Evolutionary conservation across 2,113 vertebrate genomes (phyloP).

Genomic region (Caretta caretta): DNA sequence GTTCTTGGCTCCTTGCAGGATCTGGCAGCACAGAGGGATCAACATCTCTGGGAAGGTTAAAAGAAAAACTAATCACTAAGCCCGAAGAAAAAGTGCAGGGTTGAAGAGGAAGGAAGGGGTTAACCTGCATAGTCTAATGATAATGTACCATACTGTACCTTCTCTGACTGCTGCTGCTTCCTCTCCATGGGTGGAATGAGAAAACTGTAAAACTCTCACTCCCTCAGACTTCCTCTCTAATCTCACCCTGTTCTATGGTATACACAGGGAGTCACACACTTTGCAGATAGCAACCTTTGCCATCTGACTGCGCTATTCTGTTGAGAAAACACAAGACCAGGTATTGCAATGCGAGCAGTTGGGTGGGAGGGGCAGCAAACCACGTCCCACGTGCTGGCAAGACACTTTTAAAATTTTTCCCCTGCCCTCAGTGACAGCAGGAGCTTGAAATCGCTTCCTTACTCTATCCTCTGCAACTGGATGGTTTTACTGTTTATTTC

Average conservation of each 20-base stretch:
- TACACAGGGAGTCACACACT: constrained; percentile 54
- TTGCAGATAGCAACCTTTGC: constrained; percentile 49
- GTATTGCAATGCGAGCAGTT: neutral
- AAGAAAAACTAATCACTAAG: neutral
- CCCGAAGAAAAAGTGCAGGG: neutral
- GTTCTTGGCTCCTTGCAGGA: neutral
- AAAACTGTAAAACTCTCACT: constrained; percentile 71
- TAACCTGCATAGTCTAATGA: neutral
- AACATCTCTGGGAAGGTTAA: neutral
- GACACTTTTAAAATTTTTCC: neutral
- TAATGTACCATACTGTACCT: constrained; percentile 73
- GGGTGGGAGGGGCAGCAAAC: fast-evolving
- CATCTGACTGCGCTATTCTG: constrained; percentile 76
- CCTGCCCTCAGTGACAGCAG: neutral
- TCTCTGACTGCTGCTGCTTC: constrained; percentile 66
- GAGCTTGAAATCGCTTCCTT: neutral
- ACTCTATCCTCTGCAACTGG: neutral
- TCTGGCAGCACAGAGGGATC: neutral
- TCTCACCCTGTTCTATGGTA: constrained; percentile 77
- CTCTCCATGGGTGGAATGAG: constrained; percentile 75
- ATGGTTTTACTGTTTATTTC: neutral
- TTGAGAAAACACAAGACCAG: constrained; percentile 65
- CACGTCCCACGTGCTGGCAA: neutral
- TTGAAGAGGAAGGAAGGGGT: neutral
- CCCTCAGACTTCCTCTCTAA: constrained; percentile 72